Base-by-base conservation (phyloP, 2,888 invertebrate species). In the Thyatira batis region DNA sequence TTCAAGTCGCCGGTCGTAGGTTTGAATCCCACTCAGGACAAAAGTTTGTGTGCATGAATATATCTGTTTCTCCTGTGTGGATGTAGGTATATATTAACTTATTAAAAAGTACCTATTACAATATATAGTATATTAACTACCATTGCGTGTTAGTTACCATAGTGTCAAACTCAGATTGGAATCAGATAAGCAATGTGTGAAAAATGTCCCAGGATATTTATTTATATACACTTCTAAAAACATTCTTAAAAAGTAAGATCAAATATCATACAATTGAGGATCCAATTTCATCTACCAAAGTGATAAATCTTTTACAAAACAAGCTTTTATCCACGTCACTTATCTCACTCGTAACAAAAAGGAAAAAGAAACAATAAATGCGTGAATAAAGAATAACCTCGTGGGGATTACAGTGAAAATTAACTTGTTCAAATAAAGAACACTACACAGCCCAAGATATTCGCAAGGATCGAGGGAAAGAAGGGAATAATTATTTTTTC, bases 401-500 rank as follows among this genome's bases (percentile, higher is more conserved):
- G 28, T 17, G 56, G 56, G 54, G 55, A 62, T 54, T 57, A 60
- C 60, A 55, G 55, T 55, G 61, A 65, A 71, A 73, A 73, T 71
- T 70, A 73, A 63, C 71, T 73, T 70, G 69, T 73, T 71, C 66
- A 63, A 71, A 68, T 70, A 68, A 65, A 60, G 60, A 60, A 51
- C 57, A 64, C 61, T 67, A 71, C 56, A 67, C 58, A 61, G 52
- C 61, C 49, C 54, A 58, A 71, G 65, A 67, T 69, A 67, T 67
- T 68, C 58, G 63, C 54, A 63, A 69, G 66, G 72, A 64, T 60
- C 65, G 61, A 64, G 51, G 60, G 50, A 52, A 52, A 57, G 48
- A 59, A 58, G 55, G 55, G 63, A 69, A 72, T 70, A 76, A 73
- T 74, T 72, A 73, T 74, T 72, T 78, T 70, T 71, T 65, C 61